Percentiles rank a stretch among this genome's conserved stretches.
Conservation (phyloP, 2,888 invertebrate species). For the Lasioglossum calceatum region DNA sequence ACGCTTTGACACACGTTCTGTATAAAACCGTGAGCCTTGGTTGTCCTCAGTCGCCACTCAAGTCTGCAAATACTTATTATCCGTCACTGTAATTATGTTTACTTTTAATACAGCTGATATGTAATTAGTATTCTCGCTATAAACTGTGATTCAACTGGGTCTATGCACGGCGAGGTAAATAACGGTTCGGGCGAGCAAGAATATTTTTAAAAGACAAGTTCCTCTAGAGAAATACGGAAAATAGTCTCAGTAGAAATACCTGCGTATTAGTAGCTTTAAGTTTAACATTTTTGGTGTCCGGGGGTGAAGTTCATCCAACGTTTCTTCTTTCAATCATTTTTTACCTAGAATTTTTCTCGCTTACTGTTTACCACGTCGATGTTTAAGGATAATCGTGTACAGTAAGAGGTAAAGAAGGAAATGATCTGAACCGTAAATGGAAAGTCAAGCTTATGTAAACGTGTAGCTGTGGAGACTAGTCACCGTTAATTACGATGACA, state of each 20-base stretch:
- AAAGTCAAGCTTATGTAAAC: neutral
- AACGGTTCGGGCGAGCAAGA: neutral
- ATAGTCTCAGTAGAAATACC: neutral
- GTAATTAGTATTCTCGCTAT: constrained; percentile 16
- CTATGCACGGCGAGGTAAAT: neutral
- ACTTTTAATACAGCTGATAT: constrained; percentile 15
- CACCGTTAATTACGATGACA: neutral
- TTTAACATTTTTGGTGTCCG: too few species aligned
- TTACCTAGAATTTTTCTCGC: neutral
- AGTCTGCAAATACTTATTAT: constrained; percentile 22
- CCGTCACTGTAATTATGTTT: constrained; percentile 32
- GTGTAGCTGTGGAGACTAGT: neutral
- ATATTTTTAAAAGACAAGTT: neutral
- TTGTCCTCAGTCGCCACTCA: constrained; percentile 10
- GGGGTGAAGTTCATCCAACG: too few species aligned
- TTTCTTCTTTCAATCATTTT: neutral
- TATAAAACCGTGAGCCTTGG: constrained; percentile 10
- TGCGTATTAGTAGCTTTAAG: neutral
- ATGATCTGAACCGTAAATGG: neutral
- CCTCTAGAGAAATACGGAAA: neutral
- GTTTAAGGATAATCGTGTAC: neutral
- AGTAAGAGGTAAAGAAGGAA: neutral
- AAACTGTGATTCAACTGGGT: constrained; percentile 2
- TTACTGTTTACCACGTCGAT: neutral
- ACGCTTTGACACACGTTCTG: neutral